Evolutionary conservation across 1,140 invertebrate species (phyloP), one percentile per base, ranked within the genome.

Genomic region (Drosophila saltans): DNA sequence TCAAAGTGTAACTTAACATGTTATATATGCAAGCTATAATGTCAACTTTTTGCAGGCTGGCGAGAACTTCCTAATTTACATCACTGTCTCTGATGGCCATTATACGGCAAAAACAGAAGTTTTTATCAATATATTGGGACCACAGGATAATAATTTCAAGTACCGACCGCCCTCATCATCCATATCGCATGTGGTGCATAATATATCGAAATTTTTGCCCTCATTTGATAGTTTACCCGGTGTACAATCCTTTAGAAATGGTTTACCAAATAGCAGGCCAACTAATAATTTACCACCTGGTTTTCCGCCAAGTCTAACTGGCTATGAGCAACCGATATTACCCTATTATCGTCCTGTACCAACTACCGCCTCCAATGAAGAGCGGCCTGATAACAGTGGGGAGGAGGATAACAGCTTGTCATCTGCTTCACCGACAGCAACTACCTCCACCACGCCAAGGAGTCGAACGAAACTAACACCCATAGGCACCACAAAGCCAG

Each of bases 31-130:
- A 36, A 36, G 16, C 16, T 55, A 63, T 33, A 24, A 58, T 66
- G 30, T 21, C 28, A 6, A 28, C n/a, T 33, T 7, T 56, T 81
- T 70, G 2, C 91, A 96, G 96, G 95, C 93, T 75, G 95, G 95
- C 11, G 93, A 95, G 84, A 94, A 95, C 66, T 93, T 96, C 70
- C 94, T 94, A 73, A 91, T 96, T 1, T 96, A 95, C 88, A 95
- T 96, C 45, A 96, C 95, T 9, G 95, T 95, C 4, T 94, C 93
- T 8, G 95, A 96, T 91, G 96, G 96, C 11, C 92, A 94, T 40
- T 91, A 95, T 6, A 94, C 93, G 21, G 93, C 95, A 3, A 96
- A 96, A 91, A 94, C 94, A n/a, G 95, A 96, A 92, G 95, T 96
- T 8, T 95, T 93, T 81, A 95, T 95, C 6, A 94, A 94, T 66